A percentile compares a stretch with the other conserved stretches of the same genome.
phyloP scores from a whole-genome alignment of 2,113 vertebrate species.

The Clarias macrocephalus region DNA sequence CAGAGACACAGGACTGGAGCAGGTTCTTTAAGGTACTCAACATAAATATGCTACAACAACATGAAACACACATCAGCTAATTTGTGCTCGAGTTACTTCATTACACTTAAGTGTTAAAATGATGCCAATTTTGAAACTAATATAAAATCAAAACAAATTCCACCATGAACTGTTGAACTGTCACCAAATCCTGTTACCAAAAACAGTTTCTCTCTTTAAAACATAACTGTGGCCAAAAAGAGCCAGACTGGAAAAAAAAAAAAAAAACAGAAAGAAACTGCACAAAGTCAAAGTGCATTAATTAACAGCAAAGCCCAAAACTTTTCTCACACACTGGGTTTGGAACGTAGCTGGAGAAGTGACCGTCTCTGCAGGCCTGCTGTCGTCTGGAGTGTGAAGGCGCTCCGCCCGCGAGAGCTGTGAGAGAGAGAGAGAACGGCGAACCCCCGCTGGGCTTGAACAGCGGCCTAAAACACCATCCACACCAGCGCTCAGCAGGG shows the following conservation, averaged over 20 bases:
- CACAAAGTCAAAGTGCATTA: conserved; percentile 80
- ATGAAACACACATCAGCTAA: not conserved
- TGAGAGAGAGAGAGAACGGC: conserved; percentile 52
- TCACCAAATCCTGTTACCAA: conserved; percentile 28
- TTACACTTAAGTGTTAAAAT: conserved; percentile 2
- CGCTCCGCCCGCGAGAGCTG: conserved; percentile 60
- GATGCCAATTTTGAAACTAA: not conserved
- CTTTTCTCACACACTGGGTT: conserved; percentile 61
- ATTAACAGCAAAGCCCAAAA: conserved; percentile 65
- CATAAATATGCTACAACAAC: not conserved
- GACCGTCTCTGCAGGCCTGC: conserved; percentile 80
- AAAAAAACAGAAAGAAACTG: conserved; percentile 62
- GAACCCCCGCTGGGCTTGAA: conserved; percentile 79
- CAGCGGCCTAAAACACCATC: conserved; percentile 78
- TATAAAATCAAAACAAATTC: not conserved
- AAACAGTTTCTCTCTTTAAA: conserved; percentile 33
- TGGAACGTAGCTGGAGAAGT: conserved; percentile 72
- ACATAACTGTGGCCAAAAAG: conserved; percentile 40
- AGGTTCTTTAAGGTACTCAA: conserved; percentile 16
- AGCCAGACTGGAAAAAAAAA: conserved; percentile 49
- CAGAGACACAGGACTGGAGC: conserved; percentile 41
- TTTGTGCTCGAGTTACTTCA: not conserved
- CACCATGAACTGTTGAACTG: conserved; percentile 21
- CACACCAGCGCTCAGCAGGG: conserved; percentile 80
- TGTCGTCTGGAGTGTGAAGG: conserved; percentile 81